These are phyloP conservation scores for Actinia equina DNA, from an alignment of 64 coral and sea anemone species.

Conservation along the genomic window DNA sequence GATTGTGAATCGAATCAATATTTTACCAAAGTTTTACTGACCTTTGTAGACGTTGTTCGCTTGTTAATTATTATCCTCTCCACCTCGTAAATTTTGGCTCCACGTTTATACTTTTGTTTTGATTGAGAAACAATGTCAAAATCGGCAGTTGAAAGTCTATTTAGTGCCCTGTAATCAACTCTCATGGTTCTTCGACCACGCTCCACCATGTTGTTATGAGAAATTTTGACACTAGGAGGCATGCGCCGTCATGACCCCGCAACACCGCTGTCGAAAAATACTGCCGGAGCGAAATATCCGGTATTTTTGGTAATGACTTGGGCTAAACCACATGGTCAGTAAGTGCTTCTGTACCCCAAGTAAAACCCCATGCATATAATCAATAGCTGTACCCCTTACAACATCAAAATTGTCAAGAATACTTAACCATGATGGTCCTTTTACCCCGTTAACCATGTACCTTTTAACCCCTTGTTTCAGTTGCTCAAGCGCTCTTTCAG, in stretches of 20 bases:
- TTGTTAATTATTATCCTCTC: conserved; percentile 10
- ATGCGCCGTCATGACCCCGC: too few species aligned
- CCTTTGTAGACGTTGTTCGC: background rate
- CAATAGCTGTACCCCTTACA: conserved; percentile 1
- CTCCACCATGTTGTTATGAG: too few species aligned
- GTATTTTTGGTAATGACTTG: background rate
- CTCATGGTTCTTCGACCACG: too few species aligned
- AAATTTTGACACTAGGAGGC: too few species aligned
- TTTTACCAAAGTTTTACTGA: background rate
- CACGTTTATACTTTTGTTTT: background rate
- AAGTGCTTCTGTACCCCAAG: conserved; percentile 20
- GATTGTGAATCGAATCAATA: background rate
- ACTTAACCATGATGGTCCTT: conserved; percentile 26
- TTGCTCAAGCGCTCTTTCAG: too few species aligned
- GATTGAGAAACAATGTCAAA: too few species aligned
- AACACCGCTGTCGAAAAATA: too few species aligned
- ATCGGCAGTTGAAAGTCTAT: too few species aligned
- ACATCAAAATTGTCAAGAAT: conserved; percentile 22
- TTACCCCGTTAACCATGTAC: conserved; percentile 22
- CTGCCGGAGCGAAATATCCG: too few species aligned
- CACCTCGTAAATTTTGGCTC: background rate
- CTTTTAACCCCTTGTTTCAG: background rate
- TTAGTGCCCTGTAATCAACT: too few species aligned
- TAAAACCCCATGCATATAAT: conserved; percentile 48
- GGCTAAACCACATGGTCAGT: conserved; percentile 17